A percentile compares a stretch with the other conserved stretches of the same genome.
Conservation (phyloP, 1,140 invertebrate species). For the Anoplolepis gracilipes region DNA sequence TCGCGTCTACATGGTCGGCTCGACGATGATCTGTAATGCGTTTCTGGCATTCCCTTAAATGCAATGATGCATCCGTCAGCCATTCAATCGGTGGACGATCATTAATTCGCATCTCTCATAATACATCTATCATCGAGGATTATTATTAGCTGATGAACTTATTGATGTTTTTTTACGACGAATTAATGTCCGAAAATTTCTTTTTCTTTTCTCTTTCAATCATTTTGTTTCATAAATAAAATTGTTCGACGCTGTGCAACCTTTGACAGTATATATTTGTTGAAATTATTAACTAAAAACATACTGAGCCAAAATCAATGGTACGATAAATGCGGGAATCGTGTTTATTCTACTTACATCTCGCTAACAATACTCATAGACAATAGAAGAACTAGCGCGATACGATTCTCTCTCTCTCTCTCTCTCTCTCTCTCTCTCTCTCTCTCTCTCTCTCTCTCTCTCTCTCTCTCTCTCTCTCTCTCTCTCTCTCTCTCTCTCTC, state of each 20-base stretch:
- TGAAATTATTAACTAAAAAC: slow-evolving; percentile 14
- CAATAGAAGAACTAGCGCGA: slow-evolving; percentile 45
- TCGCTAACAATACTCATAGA: slow-evolving; percentile 42
- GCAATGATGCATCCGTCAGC: slow-evolving; percentile 75
- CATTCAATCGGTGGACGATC: slow-evolving; percentile 16
- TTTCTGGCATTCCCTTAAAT: slow-evolving; percentile 68
- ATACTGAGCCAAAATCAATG: slow-evolving; percentile 19
- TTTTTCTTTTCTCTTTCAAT: not conserved
- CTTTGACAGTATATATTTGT: slow-evolving; percentile 20
- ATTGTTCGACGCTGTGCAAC: not conserved
- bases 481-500: not conserved
- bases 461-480: not conserved
- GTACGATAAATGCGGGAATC: slow-evolving; percentile 31
- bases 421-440: not conserved
- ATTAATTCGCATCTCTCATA: slow-evolving; percentile 58
- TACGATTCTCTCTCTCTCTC: not conserved
- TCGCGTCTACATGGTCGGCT: slow-evolving; percentile 43
- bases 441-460: not conserved
- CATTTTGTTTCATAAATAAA: not conserved
- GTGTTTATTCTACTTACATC: slow-evolving; percentile 29
- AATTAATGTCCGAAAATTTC: not conserved
- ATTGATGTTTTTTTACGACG: slow-evolving; percentile 1
- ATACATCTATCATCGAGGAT: slow-evolving; percentile 49
- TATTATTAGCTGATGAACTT: slow-evolving; percentile 16
- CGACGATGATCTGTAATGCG: slow-evolving; percentile 60